Evolutionary conservation across 2,888 invertebrate genomes (phyloP), one percentile per base, ranked within the genome.

Genomic region (Pyrrhosoma nymphula): DNA sequence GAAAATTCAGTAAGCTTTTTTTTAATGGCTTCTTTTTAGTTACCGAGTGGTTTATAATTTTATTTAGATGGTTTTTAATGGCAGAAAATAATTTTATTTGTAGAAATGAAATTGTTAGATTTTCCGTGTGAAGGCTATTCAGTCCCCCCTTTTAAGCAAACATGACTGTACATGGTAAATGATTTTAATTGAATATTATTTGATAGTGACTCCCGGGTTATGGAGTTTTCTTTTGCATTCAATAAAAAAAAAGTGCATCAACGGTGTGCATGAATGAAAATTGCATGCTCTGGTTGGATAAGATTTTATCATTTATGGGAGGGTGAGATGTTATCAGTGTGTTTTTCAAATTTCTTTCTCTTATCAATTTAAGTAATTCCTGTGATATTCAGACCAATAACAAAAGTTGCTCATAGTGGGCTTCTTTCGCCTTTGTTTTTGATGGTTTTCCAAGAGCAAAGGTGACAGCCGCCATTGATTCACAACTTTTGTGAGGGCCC

Each of bases 91-190:
- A 47, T 47, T 47, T 8, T 4, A 47, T 47, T 47, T 47, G 47
- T 47, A 47, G 47, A 47, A 47, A 47, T 47, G 8, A 8, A 47
- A 47, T 47, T 47, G 47, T 47, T 47, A 47, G 47, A 47, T 47
- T 2, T 47, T 47, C 47, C 2, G 47, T 4, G 47, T 47, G 20
- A 26, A 69, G 69, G 10, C n/a, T 60, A 16, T 60, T 69, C n/a
- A n/a, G 12, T n/a, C 14, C 12, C n/a, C 16, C 35, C 14, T 20
- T 82, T 82, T 35, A 30, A 18, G 14, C 35, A 35, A 82, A 82
- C 82, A 82, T 82, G 82, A 82, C 82, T 82, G 82, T 82, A 82
- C 16, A 16, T 82, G 35, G 82, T 82, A 35, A 82, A 35, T 35
- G 16, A 82, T 35, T 82, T 18, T 18, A n/a, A 35, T 82, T 82